These are phyloP conservation scores for Itoplectis maculator DNA, from an alignment of 2,888 invertebrate genomes.

Conservation along the genomic window DNA sequence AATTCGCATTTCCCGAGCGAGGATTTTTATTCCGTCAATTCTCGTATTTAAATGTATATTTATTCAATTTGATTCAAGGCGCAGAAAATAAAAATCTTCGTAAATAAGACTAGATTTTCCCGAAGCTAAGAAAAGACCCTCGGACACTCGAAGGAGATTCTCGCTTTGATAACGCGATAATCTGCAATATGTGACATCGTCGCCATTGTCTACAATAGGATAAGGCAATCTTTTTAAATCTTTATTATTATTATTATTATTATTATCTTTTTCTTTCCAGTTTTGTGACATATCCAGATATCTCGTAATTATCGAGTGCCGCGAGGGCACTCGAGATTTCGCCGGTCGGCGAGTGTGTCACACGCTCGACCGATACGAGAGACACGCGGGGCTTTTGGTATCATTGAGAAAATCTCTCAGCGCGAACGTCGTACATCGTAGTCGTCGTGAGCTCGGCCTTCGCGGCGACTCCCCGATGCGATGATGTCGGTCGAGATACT, in stretches of 20 bases:
- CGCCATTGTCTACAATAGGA: constrained; percentile 10
- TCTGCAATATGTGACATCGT: not conserved
- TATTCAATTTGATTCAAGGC: too few relatives aligned
- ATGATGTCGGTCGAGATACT: constrained; percentile 22
- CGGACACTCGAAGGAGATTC: constrained; percentile 1
- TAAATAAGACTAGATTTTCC: too few relatives aligned
- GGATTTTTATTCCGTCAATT: not conserved
- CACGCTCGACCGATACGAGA: constrained; percentile 9
- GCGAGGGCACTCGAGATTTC: constrained; percentile 8
- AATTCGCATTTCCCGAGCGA: not conserved
- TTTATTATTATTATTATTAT: not conserved
- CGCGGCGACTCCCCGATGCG: not conserved
- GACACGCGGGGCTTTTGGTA: not conserved
- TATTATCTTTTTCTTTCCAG: not conserved
- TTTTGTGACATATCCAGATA: constrained; percentile 16
- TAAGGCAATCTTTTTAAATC: too few relatives aligned
- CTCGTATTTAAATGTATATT: not conserved
- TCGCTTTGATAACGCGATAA: constrained; percentile 7
- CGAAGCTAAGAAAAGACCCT: not conserved
- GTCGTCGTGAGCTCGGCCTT: constrained; percentile 8
- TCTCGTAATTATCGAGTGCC: constrained; percentile 8
- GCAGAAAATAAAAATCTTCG: too few relatives aligned
- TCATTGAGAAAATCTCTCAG: constrained; percentile 20
- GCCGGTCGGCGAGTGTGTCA: not conserved
- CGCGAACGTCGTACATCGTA: not conserved